Evolutionary conservation across 2,113 vertebrate species (phyloP), one percentile per base, ranked within the genome.

Genomic region (Myiagra hebetior): DNA sequence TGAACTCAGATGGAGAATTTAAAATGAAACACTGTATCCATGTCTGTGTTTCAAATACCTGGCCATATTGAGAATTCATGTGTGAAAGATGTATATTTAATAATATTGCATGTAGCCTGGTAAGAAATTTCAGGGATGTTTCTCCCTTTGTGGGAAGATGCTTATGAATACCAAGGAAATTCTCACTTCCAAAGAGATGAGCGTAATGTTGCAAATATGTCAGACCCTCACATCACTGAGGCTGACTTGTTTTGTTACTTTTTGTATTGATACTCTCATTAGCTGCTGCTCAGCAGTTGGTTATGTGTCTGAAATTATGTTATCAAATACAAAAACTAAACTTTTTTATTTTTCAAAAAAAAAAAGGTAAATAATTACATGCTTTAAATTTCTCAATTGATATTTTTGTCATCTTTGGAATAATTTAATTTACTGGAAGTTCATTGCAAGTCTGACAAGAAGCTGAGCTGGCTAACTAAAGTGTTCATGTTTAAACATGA

Each of bases 111-210:
- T 86, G 90, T 93, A 95, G 65, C 72, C 81, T 35, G 69, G 87
- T 73, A 41, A 64, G 68, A 94, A 78, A 85, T 63, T 77, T 50
- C 52, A 95, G 82, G 42, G 62, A 46, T 89, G 17, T 86, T 90
- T 87, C 78, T 92, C 67, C 74, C 30, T 88, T 86, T 91, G 88
- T 96, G 87, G 94, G 91, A 85, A 95, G 94, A 95, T 97, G 90
- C 78, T 96, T 94, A 96, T 85, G 69, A 77, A 86, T 92, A 90
- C 64, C 23, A 95, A 93, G 70, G 63, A 94, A 95, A 86, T 39
- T 89, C 16, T 91, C 16, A 30, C 70, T 97, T 86, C 62, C 74
- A 57, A 52, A 91, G 55, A 70, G 55, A 68, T 41, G 56, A 4
- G 26, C 9, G 14, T 62, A 84, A 49, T 15, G 6, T 68, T 92